These are phyloP conservation scores for Drosophila anomelani DNA, from an alignment of 2,888 invertebrate species.

Conservation along the genomic window DNA sequence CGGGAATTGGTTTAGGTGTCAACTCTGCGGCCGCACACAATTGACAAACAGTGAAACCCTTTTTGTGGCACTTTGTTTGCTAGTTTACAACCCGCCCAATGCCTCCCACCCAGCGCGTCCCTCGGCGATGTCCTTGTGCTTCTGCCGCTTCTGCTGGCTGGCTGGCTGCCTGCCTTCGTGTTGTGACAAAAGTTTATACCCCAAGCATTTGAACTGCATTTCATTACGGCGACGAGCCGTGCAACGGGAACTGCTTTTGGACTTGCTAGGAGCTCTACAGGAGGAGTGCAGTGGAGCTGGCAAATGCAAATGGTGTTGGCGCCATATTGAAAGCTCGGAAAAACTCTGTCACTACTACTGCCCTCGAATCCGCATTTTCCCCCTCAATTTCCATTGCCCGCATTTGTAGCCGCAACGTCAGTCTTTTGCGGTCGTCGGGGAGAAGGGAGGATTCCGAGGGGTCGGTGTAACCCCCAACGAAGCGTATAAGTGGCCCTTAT, in stretches of 20 bases:
- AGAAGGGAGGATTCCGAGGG: conserved; percentile 3
- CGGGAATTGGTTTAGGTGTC: conserved; percentile 67
- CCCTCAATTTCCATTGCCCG: conserved; percentile 32
- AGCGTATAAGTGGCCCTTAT: conserved; percentile 79
- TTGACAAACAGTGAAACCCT: conserved; percentile 80
- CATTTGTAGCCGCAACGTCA: conserved; percentile 63
- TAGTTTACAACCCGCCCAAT: conserved; percentile 63
- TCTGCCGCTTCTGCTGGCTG: conserved; percentile 14
- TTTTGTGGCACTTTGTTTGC: conserved; percentile 78
- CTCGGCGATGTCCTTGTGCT: conserved; percentile 21
- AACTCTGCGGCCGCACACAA: conserved; percentile 70
- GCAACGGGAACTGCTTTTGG: conserved; percentile 32
- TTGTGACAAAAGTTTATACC: conserved; percentile 75
- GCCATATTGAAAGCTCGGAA: conserved; percentile 75
- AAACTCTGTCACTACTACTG: conserved; percentile 7
- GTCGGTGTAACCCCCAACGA: conserved; percentile 58
- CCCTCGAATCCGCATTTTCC: conserved; percentile 10
- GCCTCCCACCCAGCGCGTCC: conserved; percentile 3
- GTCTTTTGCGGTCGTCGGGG: conserved; percentile 65
- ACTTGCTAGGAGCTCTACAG: conserved; percentile 4
- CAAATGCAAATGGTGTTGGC: conserved; percentile 76
- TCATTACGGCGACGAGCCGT: conserved; percentile 64
- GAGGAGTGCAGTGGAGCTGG: conserved; percentile 1
- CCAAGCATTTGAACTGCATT: conserved; percentile 79
- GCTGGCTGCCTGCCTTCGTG: conserved; percentile 22